phyloP scores from a whole-genome alignment of 2,797 vertebrate species.

The Astyanax mexicanus region DNA sequence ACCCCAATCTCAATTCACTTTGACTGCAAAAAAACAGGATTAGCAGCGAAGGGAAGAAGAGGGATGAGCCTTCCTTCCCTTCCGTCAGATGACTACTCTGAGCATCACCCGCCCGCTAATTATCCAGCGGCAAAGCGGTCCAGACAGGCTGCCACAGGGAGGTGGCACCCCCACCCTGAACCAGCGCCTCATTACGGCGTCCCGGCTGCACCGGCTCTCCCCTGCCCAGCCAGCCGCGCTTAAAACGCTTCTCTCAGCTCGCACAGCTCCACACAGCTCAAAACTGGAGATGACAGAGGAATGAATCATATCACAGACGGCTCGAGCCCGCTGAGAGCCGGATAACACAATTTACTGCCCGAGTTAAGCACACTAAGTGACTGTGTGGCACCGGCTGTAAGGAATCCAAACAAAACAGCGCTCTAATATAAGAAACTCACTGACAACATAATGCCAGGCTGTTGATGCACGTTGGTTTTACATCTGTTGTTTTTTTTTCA shows the following conservation, averaged over 20 bases:
- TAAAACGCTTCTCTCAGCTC: conserved; percentile 23
- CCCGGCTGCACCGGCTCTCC: conserved; percentile 19
- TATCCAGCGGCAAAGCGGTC: conserved; percentile 34
- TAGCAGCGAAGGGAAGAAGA: conserved; percentile 12
- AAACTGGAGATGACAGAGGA: conserved; percentile 16
- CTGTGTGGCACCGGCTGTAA: conserved; percentile 18
- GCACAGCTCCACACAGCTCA: background rate
- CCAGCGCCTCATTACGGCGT: conserved; percentile 45
- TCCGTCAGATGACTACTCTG: conserved; percentile 25
- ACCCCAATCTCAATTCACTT: conserved; percentile 2
- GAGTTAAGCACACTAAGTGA: conserved; percentile 33
- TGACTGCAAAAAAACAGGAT: background rate
- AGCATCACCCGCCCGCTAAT: conserved; percentile 39
- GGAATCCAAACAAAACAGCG: conserved; percentile 22
- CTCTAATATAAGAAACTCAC: conserved; percentile 22
- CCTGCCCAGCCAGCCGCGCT: conserved; percentile 25
- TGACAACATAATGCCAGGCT: conserved; percentile 9
- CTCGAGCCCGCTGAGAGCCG: conserved; percentile 17
- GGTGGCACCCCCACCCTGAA: conserved; percentile 52
- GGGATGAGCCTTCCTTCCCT: conserved; percentile 22
- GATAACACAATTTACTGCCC: conserved; percentile 47
- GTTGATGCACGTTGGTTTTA: conserved; percentile 4
- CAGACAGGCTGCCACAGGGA: conserved; percentile 41
- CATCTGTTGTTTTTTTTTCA: background rate
- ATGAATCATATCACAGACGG: conserved; percentile 30